These are phyloP conservation scores for Drosophila biarmipes DNA, from an alignment of 1,140 invertebrate species.

Conservation along the genomic window DNA sequence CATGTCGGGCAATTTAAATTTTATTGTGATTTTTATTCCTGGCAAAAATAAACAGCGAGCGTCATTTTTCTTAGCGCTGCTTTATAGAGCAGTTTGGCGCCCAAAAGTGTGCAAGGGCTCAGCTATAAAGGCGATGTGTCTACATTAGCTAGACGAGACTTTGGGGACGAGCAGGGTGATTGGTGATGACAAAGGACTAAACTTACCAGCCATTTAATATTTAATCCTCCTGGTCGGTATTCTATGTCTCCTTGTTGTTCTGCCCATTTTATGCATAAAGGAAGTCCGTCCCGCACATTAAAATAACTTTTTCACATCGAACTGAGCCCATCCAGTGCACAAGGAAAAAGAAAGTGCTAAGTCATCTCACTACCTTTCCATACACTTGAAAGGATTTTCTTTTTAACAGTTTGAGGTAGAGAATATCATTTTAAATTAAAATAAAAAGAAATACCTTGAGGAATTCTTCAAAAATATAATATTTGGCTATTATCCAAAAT, in stretches of 20 bases:
- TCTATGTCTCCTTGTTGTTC: not conserved
- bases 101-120: conserved; percentile 38
- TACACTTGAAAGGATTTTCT: not conserved
- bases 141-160: conserved; percentile 23
- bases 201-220: conserved; percentile 30
- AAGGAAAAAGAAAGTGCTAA: not conserved
- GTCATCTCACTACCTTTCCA: not conserved
- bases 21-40: conserved; percentile 73
- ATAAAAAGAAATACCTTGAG: too few relatives aligned
- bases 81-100: conserved; percentile 68
- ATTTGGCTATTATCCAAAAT: too few relatives aligned
- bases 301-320: conserved; percentile 19
- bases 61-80: conserved; percentile 2
- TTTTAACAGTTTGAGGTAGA: not conserved
- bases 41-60: conserved; percentile 54
- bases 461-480: too few relatives aligned
- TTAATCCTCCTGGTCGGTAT: conserved; percentile 18
- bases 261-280: conserved; percentile 6
- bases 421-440: too few relatives aligned
- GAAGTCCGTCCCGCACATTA: conserved; percentile 4
- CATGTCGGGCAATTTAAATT: conserved; percentile 72
- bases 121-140: conserved; percentile 30
- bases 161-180: conserved; percentile 27
- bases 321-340: conserved; percentile 1
- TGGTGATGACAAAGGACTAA: conserved; percentile 28